Conservation (phyloP, 2,797 vertebrate species). For the Nannoperca australis region DNA sequence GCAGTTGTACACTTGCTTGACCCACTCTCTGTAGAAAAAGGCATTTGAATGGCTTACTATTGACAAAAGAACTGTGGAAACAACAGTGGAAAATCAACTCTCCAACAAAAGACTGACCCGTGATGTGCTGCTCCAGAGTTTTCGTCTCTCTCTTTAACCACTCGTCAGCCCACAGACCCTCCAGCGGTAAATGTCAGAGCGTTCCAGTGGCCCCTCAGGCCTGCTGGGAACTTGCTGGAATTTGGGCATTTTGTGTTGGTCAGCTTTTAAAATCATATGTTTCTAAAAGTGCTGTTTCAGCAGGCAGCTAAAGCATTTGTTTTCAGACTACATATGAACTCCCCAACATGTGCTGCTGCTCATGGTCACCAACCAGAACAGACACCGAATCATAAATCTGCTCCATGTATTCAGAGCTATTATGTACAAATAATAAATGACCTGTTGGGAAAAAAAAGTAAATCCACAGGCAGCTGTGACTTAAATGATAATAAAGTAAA, state of each 20-base stretch:
- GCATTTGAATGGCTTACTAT: conserved; percentile 27
- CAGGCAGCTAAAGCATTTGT: conserved; percentile 63
- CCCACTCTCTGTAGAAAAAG: conserved; percentile 37
- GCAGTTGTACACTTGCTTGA: conserved; percentile 24
- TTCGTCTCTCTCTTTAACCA: conserved; percentile 65
- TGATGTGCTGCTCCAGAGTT: conserved; percentile 34
- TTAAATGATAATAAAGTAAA: conserved; percentile 68
- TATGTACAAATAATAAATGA: conserved; percentile 64
- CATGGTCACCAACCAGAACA: conserved; percentile 39
- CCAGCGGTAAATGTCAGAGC: conserved; percentile 25
- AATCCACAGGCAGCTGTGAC: conserved; percentile 61
- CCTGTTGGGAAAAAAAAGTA: conserved; percentile 42
- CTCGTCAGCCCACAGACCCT: conserved; percentile 34
- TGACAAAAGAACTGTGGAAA: conserved; percentile 54
- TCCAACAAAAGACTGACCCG: conserved; percentile 32
- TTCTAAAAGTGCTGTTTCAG: conserved; percentile 53
- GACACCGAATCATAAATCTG: conserved; percentile 52
- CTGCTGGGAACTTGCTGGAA: conserved; percentile 58
- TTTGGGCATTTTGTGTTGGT: conserved; percentile 55
- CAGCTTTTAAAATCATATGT: conserved; percentile 51
- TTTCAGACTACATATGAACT: conserved; percentile 50
- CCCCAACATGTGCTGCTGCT: conserved; percentile 49
- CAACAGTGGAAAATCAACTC: conserved; percentile 36
- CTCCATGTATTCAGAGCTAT: conserved; percentile 36
- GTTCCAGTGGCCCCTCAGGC: conserved; percentile 41